Evolutionary conservation across 2,888 invertebrate genomes (phyloP), one percentile per base, ranked within the genome.

Genomic region (Abscondita cerata): DNA sequence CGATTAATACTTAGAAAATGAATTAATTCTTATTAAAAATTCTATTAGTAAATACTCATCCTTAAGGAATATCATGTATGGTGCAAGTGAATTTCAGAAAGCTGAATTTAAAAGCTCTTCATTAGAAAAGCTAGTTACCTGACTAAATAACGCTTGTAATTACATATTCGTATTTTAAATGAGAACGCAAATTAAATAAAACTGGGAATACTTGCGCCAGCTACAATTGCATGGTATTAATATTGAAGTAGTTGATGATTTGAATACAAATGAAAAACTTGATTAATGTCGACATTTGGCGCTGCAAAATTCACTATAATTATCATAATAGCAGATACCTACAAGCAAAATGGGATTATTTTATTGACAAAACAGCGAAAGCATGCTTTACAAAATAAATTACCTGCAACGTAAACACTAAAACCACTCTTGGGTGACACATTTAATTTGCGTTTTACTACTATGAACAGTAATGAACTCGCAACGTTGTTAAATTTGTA

Each of bases 191-290:
- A 56, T 61, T 56, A 47, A 55, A 56, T 51, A 56, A 61, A 51
- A 33, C 48, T 15, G 46, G 55, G 55, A 56, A 56, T 52, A 56
- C 46, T 51, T 52, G 48, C 47, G 36, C 19, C 18, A 34, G 52
- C 25, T 34, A 20, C 44, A 25, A 46, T 52, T 50, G 50, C 50
- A 51, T 50, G 34, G 36, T 51, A 51, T 44, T 59, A 58, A 48
- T 41, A 58, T 62, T 47, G 52, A 40, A 33, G 57, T 58, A 59
- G 51, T 50, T 57, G 47, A 57, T 48, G 52, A 38, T 44, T 46
- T 62, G 64, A 60, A 60, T 64, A 57, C 57, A 56, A 60, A 64
- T 64, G 64, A 64, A 64, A 56, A 60, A 60, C 64, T 53, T 64
- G 64, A 64, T 64, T 64, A 64, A 64, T 64, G 56, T 16, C 52